These are phyloP conservation scores for Heliconius erato DNA, from an alignment of 2,888 invertebrate species.

Conservation along the genomic window DNA sequence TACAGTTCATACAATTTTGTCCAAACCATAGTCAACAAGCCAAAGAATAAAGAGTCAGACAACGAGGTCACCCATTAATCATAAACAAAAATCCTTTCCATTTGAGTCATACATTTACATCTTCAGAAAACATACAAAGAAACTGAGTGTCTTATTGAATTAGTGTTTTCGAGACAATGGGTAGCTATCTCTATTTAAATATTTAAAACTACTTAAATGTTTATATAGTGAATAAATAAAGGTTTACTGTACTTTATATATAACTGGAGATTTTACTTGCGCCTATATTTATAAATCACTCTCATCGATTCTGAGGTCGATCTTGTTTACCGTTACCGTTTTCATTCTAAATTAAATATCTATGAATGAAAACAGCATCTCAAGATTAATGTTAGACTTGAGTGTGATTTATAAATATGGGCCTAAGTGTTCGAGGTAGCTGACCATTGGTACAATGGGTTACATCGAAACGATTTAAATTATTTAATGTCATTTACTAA, in stretches of 20 bases:
- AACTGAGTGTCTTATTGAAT: neutral
- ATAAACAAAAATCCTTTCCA: conserved; percentile 10
- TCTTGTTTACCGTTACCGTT: no score
- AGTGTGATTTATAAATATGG: no score
- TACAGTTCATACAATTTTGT: neutral
- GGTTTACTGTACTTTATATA: neutral
- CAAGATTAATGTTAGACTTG: no score
- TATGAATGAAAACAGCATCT: no score
- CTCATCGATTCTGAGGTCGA: no score
- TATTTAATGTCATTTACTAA: no score
- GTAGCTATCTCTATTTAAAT: conserved; percentile 1
- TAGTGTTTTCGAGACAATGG: conserved; percentile 1
- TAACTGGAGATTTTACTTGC: no score
- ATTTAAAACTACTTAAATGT: conserved; percentile 9
- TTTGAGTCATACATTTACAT: conserved; percentile 13
- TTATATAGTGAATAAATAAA: neutral
- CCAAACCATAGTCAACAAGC: neutral
- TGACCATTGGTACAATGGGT: no score
- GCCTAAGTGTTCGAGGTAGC: no score
- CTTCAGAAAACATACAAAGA: neutral
- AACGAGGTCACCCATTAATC: conserved; percentile 14
- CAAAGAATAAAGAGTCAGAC: neutral
- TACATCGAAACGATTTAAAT: no score
- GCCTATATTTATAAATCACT: no score
- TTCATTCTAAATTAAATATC: no score